Evolutionary conservation across 2,888 invertebrate genomes (phyloP), one percentile per base, ranked within the genome.

Genomic region (Auanema sp.): DNA sequence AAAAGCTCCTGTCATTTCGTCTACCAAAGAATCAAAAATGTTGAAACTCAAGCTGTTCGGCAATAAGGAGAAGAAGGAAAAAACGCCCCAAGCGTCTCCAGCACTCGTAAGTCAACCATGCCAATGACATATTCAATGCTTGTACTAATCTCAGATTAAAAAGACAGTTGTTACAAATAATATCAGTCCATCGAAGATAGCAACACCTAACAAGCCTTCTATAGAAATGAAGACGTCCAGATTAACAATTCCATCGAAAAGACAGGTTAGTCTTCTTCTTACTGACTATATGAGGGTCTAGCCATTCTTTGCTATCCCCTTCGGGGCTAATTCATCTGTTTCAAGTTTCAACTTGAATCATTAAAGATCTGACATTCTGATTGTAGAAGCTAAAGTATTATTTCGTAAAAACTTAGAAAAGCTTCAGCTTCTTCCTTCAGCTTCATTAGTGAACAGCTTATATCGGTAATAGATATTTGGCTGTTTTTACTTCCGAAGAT

Each of bases 41-140:
- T 21, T 64, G 41, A 64, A 64, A 41, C 44, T 64, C 51, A 64
- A 64, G 25, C 40, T 64, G 16, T 64, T 64, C 42, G 43, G 44
- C 4, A 40, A 25, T 16, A 52, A 58, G 25, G 51, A 60, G 44
- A 53, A 53, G 24, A 51, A 60, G 43, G 41, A 54, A 21, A 60
- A 60, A 23, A 60, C 49, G 33, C 43, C 54, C 5, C 50, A 60
- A 14, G 5, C 60, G 33, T 49, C 60, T 3, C 54, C 51, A 25
- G 33, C 33, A 33, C 33, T 33, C 8, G 33, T 33, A 33, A 33
- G 33, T 8, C 8, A 33, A 33, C 3, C 8, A 33, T 33, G 47
- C 16, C 10, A 47, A 47, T 47, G 11, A 11, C 11, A 11, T 43
- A 14, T 12, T 43, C n/a, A 43, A 16, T 10, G 47, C 21, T 47